A percentile compares a stretch with the other conserved stretches of the same genome.
Evolutionary conservation across 2,888 invertebrate genomes (phyloP).

Genomic region (Allophyes oxyacanthae): DNA sequence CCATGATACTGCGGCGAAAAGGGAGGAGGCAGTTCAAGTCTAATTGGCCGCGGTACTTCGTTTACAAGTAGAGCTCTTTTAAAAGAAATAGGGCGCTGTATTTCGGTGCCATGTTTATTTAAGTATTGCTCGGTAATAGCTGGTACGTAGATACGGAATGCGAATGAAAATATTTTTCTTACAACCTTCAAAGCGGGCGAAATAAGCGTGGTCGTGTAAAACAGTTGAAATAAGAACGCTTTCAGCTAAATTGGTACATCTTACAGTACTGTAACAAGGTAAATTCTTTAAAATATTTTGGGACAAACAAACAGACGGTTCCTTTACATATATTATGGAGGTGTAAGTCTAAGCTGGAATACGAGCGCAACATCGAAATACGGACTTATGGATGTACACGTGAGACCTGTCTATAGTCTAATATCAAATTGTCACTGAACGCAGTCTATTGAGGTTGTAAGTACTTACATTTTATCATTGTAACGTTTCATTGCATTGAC

Average conservation of each 20-base stretch:
- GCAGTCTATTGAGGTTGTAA: no score
- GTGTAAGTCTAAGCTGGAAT: neutral
- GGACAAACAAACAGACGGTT: slow-evolving; percentile 9
- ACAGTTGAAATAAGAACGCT: slow-evolving; percentile 27
- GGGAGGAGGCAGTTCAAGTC: slow-evolving; percentile 47
- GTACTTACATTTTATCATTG: no score
- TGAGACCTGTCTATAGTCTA: no score
- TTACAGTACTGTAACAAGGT: slow-evolving; percentile 17
- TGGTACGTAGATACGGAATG: slow-evolving; percentile 40
- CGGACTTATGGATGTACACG: no score
- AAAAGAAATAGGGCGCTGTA: slow-evolving; percentile 72
- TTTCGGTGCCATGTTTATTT: slow-evolving; percentile 68
- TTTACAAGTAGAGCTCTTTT: slow-evolving; percentile 67
- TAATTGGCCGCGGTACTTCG: slow-evolving; percentile 62
- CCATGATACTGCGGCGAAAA: slow-evolving; percentile 1
- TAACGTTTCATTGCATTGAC: no score
- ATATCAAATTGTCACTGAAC: no score
- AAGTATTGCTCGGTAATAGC: slow-evolving; percentile 60
- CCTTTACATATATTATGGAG: neutral
- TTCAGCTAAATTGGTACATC: slow-evolving; percentile 21
- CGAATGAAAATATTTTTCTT: slow-evolving; percentile 51
- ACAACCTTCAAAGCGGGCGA: slow-evolving; percentile 36
- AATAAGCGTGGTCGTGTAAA: slow-evolving; percentile 35
- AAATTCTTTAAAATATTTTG: slow-evolving; percentile 32
- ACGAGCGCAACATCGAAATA: no score